Base-by-base conservation (phyloP, 1,140 invertebrate species). In the Olivierus martensii region DNA sequence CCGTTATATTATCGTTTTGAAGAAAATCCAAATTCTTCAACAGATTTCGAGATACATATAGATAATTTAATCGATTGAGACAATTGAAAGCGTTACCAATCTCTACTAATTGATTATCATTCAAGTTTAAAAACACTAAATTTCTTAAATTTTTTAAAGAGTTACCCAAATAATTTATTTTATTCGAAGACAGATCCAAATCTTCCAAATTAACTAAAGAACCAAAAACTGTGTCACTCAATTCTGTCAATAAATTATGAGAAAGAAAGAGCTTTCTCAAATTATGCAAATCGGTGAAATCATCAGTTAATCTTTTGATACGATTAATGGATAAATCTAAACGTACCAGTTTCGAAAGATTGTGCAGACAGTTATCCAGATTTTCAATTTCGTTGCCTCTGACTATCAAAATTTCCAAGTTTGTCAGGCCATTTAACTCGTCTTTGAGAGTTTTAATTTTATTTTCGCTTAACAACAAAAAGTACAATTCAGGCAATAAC, bases 51-150 rank as follows among this genome's bases (percentile, higher is more conserved):
- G 54, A 15, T 18, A 39, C n/a, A 51, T 49, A 36, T 22, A 45
- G 22, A 43, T 38, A 6, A n/a, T 21, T 9, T 39, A 39, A 18
- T 56, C 43, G 45, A 18, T 12, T 10, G 51, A 56, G 47, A 43
- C 42, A 21, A 36, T 56, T 11, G 36, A 49, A n/a, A 46, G 48
- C 10, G 51, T 49, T 19, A 56, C 51, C 22, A 48, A 49, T 43
- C 51, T 56, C 19, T 51, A 56, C 14, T 44, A 49, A 18, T 15
- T 51, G 9, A 46, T 51, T 43, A 34, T 51, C 11, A 37, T 56
- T 7, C 18, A 51, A n/a, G 44, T 49, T 56, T 49, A 49, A 34
- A 49, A 51, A 15, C 36, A 45, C 37, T 36, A 49, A 43, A 35
- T 56, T 12, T 51, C 45, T 17, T 15, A 17, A 48, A 45, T 45